Conservation (phyloP, 2,888 invertebrate genomes). For the Acleris sparsana region DNA sequence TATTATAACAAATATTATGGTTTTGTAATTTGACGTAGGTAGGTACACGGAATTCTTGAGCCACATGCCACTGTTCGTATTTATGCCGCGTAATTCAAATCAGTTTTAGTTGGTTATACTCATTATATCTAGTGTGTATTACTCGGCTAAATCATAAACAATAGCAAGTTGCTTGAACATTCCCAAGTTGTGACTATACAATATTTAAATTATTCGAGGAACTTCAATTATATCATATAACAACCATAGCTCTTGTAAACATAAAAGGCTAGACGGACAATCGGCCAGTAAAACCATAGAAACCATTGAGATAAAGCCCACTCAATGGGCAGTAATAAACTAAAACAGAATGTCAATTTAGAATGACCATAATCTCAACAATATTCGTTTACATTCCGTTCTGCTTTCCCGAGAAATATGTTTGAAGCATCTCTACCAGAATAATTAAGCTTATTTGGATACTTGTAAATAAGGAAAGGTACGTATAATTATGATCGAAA, state of each 20-base stretch:
- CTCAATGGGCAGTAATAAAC: neutral
- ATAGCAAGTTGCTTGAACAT: too few species aligned
- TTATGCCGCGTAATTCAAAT: too few species aligned
- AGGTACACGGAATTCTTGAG: too few species aligned
- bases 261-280: slow-evolving; percentile 8
- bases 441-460: neutral
- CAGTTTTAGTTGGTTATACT: too few species aligned
- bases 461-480: neutral
- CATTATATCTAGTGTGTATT: too few species aligned
- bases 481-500: too few species aligned
- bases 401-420: slow-evolving; percentile 24
- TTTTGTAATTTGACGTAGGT: too few species aligned
- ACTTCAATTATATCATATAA: slow-evolving; percentile 19
- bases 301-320: slow-evolving; percentile 16
- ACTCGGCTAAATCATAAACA: too few species aligned
- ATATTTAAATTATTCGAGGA: neutral
- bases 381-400: slow-evolving; percentile 47
- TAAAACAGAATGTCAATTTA: slow-evolving; percentile 8
- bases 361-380: slow-evolving; percentile 19
- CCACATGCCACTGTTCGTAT: too few species aligned
- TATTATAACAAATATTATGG: too few species aligned
- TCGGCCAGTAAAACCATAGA: slow-evolving; percentile 38
- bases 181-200: too few species aligned
- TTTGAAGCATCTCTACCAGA: neutral
- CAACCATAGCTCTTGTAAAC: neutral